phyloP scores from a whole-genome alignment of 2,888 invertebrate genomes.

The Netelia fuscicornis region DNA sequence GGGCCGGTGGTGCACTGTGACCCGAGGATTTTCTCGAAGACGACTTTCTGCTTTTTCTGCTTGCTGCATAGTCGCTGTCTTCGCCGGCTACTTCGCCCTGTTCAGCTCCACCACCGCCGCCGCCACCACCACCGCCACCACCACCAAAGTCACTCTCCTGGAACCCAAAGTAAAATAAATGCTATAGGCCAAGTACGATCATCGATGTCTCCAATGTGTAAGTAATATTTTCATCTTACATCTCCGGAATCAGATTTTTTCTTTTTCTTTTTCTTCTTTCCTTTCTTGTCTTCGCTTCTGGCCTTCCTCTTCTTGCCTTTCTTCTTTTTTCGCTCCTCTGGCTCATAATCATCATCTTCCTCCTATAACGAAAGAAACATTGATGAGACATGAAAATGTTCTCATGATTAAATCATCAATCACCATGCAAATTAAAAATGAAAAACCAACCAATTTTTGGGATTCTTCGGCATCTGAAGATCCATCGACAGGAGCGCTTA shows the following conservation, averaged over 20 bases:
- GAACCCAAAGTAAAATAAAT: conserved; percentile 11
- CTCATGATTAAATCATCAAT: conserved; percentile 33
- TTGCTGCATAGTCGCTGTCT: conserved; percentile 91
- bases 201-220: background rate
- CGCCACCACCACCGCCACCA: conserved; percentile 87
- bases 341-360: conserved; percentile 95
- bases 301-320: conserved; percentile 98
- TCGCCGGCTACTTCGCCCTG: conserved; percentile 88
- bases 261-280: conserved; percentile 97
- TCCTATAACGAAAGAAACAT: conserved; percentile 85
- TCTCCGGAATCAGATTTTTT: conserved; percentile 96
- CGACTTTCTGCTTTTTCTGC: conserved; percentile 89
- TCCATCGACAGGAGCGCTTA: conserved; percentile 88
- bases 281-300: conserved; percentile 95
- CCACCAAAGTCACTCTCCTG: conserved; percentile 92
- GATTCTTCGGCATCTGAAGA: conserved; percentile 91
- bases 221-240: conserved; percentile 82
- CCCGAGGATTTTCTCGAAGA: conserved; percentile 83
- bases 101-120: conserved; percentile 87
- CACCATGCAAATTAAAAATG: conserved; percentile 5
- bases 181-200: background rate
- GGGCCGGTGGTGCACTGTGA: conserved; percentile 84
- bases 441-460: conserved; percentile 80
- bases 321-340: conserved; percentile 95
- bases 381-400: conserved; percentile 9